Base-by-base conservation (phyloP, 2,113 vertebrate genomes). In the Chionodraco myersi region DNA sequence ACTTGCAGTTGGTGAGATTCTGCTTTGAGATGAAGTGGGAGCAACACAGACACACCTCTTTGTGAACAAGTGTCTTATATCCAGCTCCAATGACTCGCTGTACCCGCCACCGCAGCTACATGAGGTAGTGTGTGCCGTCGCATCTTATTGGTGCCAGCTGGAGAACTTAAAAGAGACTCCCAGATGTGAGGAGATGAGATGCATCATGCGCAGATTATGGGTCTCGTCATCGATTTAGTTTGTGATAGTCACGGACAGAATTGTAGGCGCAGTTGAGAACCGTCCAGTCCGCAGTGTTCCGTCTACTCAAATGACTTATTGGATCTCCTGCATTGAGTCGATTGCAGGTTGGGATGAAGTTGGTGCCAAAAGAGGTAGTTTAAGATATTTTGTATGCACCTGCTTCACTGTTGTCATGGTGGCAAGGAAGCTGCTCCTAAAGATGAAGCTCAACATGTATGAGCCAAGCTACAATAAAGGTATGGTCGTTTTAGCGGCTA, bases 51-150 rank as follows among this genome's bases (percentile, higher is more conserved):
- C 74, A 72, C 73, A 45, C 14, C 3, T 72, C 13, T 44, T 48
- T 30, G 12, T n/a, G 16, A 76, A 70, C 47, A 30, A 69, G 44
- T 47, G 54, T 51, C 71, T 70, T 41, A 16, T 0, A 52, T 49
- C 51, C 23, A 30, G 44, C n/a, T 36, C 26, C 64, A 14, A 70
- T 18, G 61, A 82, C 54, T 53, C 18, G 18, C 58, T 41, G 53
- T 67, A 61, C 76, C 85, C n/a, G n/a, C n/a, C 71, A 71, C 67
- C 34, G 1, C 83, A 88, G 77, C 30, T 18, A 45, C 77, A 77
- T 70, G 74, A 88, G 72, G 72, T 45, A 60, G 63, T 77, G 47
- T 30, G n/a, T 30, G 34, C 18, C 13, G 61, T 47, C 60, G 73
- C 59, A 59, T 18, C 16, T 57, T 48, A 5, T 64, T 71, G 62